Evolutionary conservation across 2,888 invertebrate species (phyloP).

Genomic region (Operophtera brumata): DNA sequence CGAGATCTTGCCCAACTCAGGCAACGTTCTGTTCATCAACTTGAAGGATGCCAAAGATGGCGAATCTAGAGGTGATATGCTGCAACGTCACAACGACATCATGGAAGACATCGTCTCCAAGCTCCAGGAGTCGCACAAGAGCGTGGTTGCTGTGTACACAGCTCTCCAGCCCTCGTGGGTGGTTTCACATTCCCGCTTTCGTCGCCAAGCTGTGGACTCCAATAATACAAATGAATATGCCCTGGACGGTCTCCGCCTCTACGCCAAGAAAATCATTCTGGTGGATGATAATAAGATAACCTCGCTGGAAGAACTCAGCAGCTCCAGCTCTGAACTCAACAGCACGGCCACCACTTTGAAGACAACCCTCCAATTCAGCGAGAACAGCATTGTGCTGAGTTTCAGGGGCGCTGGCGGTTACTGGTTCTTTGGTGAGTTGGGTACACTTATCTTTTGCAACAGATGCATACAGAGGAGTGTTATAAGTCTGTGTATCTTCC

Average conservation of each 20-base stretch:
- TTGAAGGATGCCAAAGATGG: conserved; percentile 81
- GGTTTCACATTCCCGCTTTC: conserved; percentile 51
- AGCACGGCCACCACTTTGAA: conserved; percentile 32
- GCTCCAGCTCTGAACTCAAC: conserved; percentile 31
- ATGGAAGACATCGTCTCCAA: conserved; percentile 78
- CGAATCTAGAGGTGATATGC: conserved; percentile 77
- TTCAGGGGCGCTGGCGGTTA: conserved; percentile 57
- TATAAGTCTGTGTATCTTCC: too few relatives aligned
- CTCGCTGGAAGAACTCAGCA: conserved; percentile 10
- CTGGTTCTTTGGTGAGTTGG: conserved; percentile 67
- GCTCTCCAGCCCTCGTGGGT: conserved; percentile 78
- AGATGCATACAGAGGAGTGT: too few relatives aligned
- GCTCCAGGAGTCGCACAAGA: conserved; percentile 63
- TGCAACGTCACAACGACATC: conserved; percentile 81
- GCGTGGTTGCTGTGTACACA: conserved; percentile 81
- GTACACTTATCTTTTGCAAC: background rate
- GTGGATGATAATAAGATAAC: conserved; percentile 1
- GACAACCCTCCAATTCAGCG: conserved; percentile 47
- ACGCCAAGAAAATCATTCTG: conserved; percentile 36
- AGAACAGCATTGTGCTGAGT: conserved; percentile 47
- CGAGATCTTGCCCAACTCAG: conserved; percentile 20
- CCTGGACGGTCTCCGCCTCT: conserved; percentile 51
- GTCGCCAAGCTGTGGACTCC: conserved; percentile 47
- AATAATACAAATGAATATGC: conserved; percentile 23
- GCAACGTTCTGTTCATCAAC: conserved; percentile 77